phyloP scores from a whole-genome alignment of 1,140 invertebrate species.

The Vollenhovia emeryi region DNA sequence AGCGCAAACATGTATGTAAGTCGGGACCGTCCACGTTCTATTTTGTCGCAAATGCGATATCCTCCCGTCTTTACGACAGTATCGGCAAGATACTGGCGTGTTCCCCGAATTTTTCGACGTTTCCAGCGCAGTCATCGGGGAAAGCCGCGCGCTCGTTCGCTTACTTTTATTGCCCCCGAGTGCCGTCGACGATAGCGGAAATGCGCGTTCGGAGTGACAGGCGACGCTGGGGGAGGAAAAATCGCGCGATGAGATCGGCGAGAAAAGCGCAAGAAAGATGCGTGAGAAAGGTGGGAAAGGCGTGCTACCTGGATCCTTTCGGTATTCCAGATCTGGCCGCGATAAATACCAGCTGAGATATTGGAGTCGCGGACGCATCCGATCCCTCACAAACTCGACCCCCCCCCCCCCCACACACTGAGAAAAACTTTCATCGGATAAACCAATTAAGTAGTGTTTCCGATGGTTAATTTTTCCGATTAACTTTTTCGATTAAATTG shows the following conservation, averaged over 20 bases:
- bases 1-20: not conserved
- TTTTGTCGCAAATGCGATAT: conserved; percentile 19
- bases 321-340: conserved; percentile 72
- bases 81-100: not conserved
- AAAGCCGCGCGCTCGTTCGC: not conserved
- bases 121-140: not conserved
- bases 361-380: conserved; percentile 75
- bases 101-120: not conserved
- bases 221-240: not conserved
- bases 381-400: conserved; percentile 71
- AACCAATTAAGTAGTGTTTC: no score
- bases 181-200: not conserved
- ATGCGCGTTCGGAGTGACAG: not conserved
- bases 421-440: no score
- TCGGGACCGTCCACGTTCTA: conserved; percentile 9
- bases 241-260: not conserved
- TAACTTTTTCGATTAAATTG: no score
- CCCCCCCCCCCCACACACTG: no score
- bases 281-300: conserved; percentile 7
- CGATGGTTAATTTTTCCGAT: no score
- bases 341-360: conserved; percentile 80
- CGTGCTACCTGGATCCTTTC: conserved; percentile 62
- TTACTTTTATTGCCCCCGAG: conserved; percentile 27
- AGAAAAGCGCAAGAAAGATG: not conserved
- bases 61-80: not conserved